Base-by-base conservation (phyloP, 2,888 invertebrate genomes). In the Drosophila neutralis region DNA sequence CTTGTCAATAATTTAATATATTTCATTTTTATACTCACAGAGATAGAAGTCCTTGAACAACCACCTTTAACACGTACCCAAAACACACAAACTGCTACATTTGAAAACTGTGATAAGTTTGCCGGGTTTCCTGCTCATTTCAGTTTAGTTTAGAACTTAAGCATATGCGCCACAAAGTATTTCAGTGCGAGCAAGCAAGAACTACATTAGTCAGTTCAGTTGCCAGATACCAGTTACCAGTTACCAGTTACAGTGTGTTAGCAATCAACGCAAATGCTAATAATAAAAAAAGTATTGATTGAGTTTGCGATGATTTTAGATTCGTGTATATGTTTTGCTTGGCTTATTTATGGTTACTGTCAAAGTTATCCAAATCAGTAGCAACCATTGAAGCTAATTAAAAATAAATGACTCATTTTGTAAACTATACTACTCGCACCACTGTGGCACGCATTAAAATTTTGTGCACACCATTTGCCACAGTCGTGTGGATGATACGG, bases 401-500 rank as follows among this genome's bases (percentile, higher is more conserved):
- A 21, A 67, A 54, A 27, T 21, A 10, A 15, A 54, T 66, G 1
- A 56, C 27, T 40, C 8, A 29, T 54, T 42, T 13, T 3, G 5
- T 6, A 21, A 31, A n/a, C 21, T 35, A 13, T 53, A 11, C 38
- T 24, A 18, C 21, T 27, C 21, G 67, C 48, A 40, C 52, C 76
- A 57, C 64, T 61, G 78, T 64, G 64, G 27, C 59, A 64, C 38
- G 52, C 74, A 77, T 78, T 49, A 53, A 59, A 69, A 77, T 78
- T 62, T 78, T 29, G 62, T 49, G 78, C 76, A 78, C 76, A 78
- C 45, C 38, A 27, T 33, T 61, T 76, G 69, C 64, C 64, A n/a
- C 51, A 42, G 74, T 73, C 64, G 58, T 73, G 58, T 59, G 68
- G 63, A 58, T 58, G 73, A 42, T 69, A 69, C 36, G 64, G 59